Evolutionary conservation across 2,888 invertebrate genomes (phyloP).

Genomic region (Villa cingulata): DNA sequence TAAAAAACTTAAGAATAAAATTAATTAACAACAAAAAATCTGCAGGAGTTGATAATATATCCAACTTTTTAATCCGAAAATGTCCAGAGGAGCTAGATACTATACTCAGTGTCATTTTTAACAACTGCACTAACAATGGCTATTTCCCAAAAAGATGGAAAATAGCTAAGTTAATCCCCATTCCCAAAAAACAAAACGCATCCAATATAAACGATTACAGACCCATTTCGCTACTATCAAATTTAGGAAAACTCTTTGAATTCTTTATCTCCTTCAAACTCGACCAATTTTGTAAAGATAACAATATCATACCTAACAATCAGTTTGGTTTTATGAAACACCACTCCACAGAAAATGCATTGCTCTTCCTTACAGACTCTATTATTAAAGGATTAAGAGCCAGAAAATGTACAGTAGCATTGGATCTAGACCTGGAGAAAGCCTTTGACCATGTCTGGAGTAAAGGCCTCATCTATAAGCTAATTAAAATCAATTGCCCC

Average conservation of each 20-base stretch:
- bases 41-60: no score
- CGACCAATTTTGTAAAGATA: neutral
- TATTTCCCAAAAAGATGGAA: no score
- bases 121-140: slow-evolving; percentile 7
- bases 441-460: neutral
- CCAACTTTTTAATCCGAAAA: no score
- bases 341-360: neutral
- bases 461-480: neutral
- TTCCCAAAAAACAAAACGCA: neutral
- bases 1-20: no score
- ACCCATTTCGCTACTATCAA: neutral
- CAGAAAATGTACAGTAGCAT: neutral
- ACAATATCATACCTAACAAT: neutral
- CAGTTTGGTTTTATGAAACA: neutral
- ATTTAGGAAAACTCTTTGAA: neutral
- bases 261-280: neutral
- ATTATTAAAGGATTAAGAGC: neutral
- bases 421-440: neutral
- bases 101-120: neutral
- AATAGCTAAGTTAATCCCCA: neutral
- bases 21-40: no score
- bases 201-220: neutral
- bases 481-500: neutral
- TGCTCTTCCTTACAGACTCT: neutral
- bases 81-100: no score